Conservation (phyloP, 2,888 invertebrate species). For the Apotomis turbidana region DNA sequence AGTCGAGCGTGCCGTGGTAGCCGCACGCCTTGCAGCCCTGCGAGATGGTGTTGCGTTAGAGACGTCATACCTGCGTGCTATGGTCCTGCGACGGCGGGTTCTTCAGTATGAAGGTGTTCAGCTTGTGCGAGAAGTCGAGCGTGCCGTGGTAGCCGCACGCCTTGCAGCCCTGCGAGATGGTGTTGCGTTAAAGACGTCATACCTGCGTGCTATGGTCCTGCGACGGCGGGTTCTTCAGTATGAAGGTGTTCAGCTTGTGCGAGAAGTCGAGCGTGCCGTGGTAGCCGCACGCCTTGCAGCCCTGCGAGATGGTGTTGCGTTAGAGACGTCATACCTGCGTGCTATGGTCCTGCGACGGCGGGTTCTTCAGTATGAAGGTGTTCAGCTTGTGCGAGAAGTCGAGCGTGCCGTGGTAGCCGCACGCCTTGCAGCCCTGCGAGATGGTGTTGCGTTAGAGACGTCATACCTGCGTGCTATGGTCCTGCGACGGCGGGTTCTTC, state of each 20-base stretch:
- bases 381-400: constrained; percentile 99
- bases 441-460: too few species aligned
- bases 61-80: constrained; percentile 85
- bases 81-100: constrained; percentile 96
- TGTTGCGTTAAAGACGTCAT: constrained; percentile 83
- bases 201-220: too few species aligned
- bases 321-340: too few species aligned
- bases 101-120: constrained; percentile 99
- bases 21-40: constrained; percentile 99
- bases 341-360: too few species aligned
- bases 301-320: too few species aligned
- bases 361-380: constrained; percentile 97
- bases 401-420: constrained; percentile 95
- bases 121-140: constrained; percentile 97
- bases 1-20: constrained; percentile 94
- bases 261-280: constrained; percentile 95
- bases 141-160: constrained; percentile 98
- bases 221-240: constrained; percentile 88
- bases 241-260: constrained; percentile 99
- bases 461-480: constrained; percentile 88
- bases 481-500: constrained; percentile 97
- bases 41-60: constrained; percentile 90
- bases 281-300: constrained; percentile 99
- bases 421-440: constrained; percentile 99
- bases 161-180: constrained; percentile 97